Evolutionary conservation across 1,140 invertebrate species (phyloP).

Genomic region (Hylaeus anthracinus): DNA sequence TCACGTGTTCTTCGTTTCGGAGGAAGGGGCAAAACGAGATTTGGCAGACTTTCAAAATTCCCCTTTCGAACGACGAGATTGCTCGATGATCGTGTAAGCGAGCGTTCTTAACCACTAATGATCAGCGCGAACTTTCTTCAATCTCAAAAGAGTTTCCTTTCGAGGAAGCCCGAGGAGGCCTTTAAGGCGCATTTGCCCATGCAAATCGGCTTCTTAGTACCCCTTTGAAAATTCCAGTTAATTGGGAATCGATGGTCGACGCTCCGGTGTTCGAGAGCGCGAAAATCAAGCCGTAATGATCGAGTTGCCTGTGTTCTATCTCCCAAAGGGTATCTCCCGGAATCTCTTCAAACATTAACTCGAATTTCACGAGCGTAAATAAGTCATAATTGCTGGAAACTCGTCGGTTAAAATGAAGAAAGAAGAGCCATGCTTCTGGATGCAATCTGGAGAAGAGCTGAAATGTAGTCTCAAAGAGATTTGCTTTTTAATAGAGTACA

Average conservation of each 20-base stretch:
- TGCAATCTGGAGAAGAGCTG: too few relatives aligned
- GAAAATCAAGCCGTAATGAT: slow-evolving; percentile 35
- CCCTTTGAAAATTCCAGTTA: slow-evolving; percentile 5
- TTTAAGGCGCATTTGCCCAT: slow-evolving; percentile 3
- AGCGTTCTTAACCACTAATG: slow-evolving; percentile 29
- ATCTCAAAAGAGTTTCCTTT: neutral
- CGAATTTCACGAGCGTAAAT: neutral
- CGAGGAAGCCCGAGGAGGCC: neutral
- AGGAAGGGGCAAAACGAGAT: neutral
- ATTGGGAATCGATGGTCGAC: slow-evolving; percentile 10
- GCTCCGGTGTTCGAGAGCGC: neutral
- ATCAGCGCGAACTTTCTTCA: slow-evolving; percentile 6
- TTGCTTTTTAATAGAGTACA: neutral
- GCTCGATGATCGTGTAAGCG: slow-evolving; percentile 27
- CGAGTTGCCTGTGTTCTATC: neutral
- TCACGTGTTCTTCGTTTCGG: slow-evolving; percentile 1
- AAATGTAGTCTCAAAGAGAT: neutral
- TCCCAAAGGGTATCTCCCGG: too few relatives aligned
- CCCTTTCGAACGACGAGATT: neutral
- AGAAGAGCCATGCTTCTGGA: neutral
- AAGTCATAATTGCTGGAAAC: neutral
- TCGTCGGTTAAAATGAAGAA: too few relatives aligned
- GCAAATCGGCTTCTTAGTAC: slow-evolving; percentile 7
- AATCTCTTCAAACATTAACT: slow-evolving; percentile 1
- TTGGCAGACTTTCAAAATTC: slow-evolving; percentile 32